Evolutionary conservation across 2,888 invertebrate species (phyloP).

Genomic region (Agrotis segetum): DNA sequence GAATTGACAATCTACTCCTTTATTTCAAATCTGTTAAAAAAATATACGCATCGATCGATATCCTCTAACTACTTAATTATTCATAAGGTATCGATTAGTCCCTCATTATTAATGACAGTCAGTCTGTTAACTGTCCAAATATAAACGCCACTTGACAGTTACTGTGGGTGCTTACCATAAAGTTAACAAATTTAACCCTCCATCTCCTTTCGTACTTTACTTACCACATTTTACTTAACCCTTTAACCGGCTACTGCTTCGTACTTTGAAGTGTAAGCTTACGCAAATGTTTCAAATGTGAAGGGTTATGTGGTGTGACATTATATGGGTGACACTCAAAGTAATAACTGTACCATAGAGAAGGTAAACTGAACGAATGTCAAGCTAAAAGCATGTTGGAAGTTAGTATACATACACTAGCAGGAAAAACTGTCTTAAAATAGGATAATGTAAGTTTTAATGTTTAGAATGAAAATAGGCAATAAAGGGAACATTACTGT

Average conservation of each 20-base stretch:
- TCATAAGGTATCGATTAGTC: constrained; percentile 3
- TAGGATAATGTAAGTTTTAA: not conserved
- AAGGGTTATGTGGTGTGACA: constrained; percentile 26
- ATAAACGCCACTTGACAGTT: not conserved
- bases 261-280: constrained; percentile 40
- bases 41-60: not conserved
- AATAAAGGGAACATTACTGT: not conserved
- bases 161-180: constrained; percentile 7
- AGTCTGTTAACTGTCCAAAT: not conserved
- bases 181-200: not conserved
- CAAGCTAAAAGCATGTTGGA: not conserved
- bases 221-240: constrained; percentile 15
- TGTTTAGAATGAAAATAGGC: not conserved
- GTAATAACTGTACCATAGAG: not conserved
- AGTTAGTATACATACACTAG: not conserved
- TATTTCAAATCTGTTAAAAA: too few relatives aligned
- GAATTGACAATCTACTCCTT: too few relatives aligned
- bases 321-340: not conserved
- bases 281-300: constrained; percentile 25
- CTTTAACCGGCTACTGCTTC: not conserved
- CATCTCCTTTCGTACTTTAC: constrained; percentile 17
- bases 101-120: constrained; percentile 4
- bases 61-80: constrained; percentile 10
- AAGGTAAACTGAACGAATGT: not conserved
- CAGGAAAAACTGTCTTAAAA: not conserved